phyloP scores from a whole-genome alignment of 2,888 invertebrate species.

The Cactoblastis cactorum region DNA sequence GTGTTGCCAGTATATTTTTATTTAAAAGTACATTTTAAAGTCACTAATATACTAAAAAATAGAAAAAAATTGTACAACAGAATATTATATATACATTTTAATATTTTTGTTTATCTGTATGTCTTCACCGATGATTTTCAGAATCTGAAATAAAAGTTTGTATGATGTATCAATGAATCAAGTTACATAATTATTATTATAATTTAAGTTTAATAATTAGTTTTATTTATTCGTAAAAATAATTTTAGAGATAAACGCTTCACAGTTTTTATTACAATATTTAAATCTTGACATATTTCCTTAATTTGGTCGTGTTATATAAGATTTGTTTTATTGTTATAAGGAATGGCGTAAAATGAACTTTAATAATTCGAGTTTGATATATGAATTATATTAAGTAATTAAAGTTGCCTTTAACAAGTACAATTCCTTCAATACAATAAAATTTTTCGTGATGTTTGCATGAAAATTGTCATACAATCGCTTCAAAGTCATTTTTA shows the following conservation, averaged over 20 bases:
- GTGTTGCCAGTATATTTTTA: no score
- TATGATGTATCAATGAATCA: conserved; percentile 9
- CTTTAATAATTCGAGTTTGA: neutral
- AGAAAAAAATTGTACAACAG: neutral
- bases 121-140: conserved; percentile 10
- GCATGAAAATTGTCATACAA: conserved; percentile 24
- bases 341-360: neutral
- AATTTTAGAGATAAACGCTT: neutral
- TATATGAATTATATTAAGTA: neutral
- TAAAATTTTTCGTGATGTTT: conserved; percentile 25
- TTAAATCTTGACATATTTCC: neutral
- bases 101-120: conserved; percentile 8
- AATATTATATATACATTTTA: neutral
- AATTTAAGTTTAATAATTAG: neutral
- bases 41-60: neutral
- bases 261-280: neutral
- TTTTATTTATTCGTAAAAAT: conserved; percentile 1
- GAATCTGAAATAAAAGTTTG: conserved; percentile 10
- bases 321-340: neutral
- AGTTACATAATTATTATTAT: conserved; percentile 1
- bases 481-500: no score
- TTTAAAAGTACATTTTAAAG: neutral
- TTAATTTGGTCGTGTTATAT: neutral
- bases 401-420: conserved; percentile 40
- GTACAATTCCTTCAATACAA: conserved; percentile 43